Evolutionary conservation across 2,113 vertebrate genomes (phyloP).

Genomic region (Sylvilagus bachmani): DNA sequence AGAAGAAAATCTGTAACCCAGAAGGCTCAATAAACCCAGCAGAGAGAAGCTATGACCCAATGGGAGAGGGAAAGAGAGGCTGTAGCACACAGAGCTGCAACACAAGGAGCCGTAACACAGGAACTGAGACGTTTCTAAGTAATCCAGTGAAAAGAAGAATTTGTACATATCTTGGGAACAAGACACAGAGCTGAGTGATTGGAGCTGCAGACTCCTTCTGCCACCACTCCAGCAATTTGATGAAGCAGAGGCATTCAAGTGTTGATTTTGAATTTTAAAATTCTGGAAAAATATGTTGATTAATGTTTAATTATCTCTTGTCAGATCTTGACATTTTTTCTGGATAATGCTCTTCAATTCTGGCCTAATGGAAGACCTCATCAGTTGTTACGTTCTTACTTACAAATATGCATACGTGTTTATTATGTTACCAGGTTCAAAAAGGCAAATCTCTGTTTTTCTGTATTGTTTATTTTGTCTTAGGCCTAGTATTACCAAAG

Average conservation of each 20-base stretch:
- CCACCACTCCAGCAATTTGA: no score
- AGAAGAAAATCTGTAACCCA: no score
- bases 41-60: no score
- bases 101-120: no score
- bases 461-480: constrained; percentile 12
- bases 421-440: background rate
- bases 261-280: background rate
- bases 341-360: background rate
- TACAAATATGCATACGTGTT: background rate
- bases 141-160: no score
- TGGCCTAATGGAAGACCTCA: background rate
- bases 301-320: background rate
- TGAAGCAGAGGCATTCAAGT: background rate
- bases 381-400: background rate
- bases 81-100: no score
- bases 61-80: no score
- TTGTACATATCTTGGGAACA: no score
- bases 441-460: constrained; percentile 36
- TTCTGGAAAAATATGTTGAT: background rate
- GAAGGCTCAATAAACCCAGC: no score
- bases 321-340: background rate
- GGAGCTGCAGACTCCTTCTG: no score
- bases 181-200: no score
- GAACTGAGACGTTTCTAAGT: no score
- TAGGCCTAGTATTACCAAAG: background rate